A percentile compares a stretch with the other conserved stretches of the same genome.
Evolutionary conservation across 2,113 vertebrate genomes (phyloP).

Genomic region (Aplodontia rufa): DNA sequence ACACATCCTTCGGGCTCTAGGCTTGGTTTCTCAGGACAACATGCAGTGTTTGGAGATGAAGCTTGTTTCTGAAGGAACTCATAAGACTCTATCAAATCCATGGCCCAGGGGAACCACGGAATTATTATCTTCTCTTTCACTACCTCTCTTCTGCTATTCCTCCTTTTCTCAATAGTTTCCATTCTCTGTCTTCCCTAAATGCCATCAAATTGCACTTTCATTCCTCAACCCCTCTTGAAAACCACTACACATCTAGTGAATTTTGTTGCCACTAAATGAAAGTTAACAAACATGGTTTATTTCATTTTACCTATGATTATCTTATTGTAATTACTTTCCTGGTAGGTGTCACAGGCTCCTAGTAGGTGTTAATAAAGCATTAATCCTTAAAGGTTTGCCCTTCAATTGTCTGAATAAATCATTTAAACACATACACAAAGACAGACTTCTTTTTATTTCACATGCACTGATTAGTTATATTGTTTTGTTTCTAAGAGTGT

Average conservation of each 20-base stretch:
- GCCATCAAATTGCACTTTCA: background rate
- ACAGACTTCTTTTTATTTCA: slow-evolving; percentile 1
- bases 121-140: background rate
- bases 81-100: background rate
- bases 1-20: background rate
- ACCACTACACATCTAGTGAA: background rate
- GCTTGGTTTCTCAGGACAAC: background rate
- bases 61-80: background rate
- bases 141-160: background rate
- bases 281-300: background rate
- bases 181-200: background rate
- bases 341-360: background rate
- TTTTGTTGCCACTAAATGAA: slow-evolving; percentile 4
- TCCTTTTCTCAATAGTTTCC: background rate
- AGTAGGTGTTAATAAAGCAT: background rate
- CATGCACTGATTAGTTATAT: background rate
- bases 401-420: background rate
- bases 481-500: background rate
- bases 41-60: background rate
- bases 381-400: background rate
- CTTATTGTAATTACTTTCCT: background rate
- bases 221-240: background rate
- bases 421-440: background rate
- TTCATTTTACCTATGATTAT: background rate
- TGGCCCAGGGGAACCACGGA: background rate